Evolutionary conservation across 2,888 invertebrate species (phyloP).

Genomic region (Amblyjoppa fuscipennis): DNA sequence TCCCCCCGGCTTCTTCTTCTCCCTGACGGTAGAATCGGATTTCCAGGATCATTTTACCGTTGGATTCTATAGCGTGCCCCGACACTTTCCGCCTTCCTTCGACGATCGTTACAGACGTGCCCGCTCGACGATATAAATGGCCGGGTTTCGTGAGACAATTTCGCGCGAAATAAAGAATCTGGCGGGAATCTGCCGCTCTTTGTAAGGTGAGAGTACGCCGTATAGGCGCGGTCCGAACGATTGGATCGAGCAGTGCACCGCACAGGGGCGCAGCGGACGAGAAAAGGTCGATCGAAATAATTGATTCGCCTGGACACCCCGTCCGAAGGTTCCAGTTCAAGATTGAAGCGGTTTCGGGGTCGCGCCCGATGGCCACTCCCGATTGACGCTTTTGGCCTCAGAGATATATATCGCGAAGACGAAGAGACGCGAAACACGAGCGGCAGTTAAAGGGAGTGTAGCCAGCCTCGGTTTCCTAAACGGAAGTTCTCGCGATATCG

Average conservation of each 20-base stretch:
- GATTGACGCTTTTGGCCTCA: conserved; percentile 52
- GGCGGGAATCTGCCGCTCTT: neutral
- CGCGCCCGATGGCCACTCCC: conserved; percentile 74
- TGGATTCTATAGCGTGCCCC: conserved; percentile 15
- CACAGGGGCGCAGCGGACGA: neutral
- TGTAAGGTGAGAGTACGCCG: neutral
- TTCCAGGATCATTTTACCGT: conserved; percentile 21
- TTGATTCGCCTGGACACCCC: conserved; percentile 40
- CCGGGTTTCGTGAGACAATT: conserved; percentile 1
- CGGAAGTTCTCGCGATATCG: conserved; percentile 25
- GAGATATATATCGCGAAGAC: conserved; percentile 17
- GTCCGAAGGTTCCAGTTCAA: conserved; percentile 57
- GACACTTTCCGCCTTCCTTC: conserved; percentile 16
- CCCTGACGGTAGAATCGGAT: neutral
- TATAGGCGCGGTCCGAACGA: neutral
- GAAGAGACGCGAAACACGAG: conserved; percentile 29
- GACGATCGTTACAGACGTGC: conserved; percentile 6
- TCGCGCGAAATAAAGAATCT: neutral
- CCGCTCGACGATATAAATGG: conserved; percentile 20
- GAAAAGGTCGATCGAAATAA: conserved; percentile 60
- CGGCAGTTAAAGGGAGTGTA: conserved; percentile 16
- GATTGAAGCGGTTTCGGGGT: conserved; percentile 77
- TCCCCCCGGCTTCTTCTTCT: neutral
- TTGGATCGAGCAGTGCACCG: neutral
- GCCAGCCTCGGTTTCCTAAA: conserved; percentile 20